Percentiles rank a stretch among this genome's conserved stretches.
Evolutionary conservation across 2,113 vertebrate species (phyloP).

Genomic region (Dicrurus megarhynchus): DNA sequence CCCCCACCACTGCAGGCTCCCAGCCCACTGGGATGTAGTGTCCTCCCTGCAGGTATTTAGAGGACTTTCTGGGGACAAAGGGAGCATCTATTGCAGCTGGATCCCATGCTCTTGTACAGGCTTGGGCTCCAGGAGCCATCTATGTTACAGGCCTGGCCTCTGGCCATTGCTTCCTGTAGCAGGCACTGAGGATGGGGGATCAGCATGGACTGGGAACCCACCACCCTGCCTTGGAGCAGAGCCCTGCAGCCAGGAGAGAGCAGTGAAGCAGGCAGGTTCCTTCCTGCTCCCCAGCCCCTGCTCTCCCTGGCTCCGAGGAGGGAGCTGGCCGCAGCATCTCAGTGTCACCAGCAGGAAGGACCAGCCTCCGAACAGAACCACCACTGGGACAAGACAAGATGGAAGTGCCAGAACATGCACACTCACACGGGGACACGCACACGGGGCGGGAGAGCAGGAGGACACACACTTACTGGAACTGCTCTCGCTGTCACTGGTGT

Average conservation of each 20-base stretch:
- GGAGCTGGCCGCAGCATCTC: slow-evolving; percentile 38
- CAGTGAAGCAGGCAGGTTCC: background rate
- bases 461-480: slow-evolving; percentile 94
- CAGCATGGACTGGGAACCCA: background rate
- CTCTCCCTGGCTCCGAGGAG: background rate
- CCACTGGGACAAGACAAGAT: background rate
- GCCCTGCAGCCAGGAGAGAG: background rate
- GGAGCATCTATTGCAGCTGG: background rate
- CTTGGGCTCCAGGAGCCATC: background rate
- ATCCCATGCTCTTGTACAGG: background rate
- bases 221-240: background rate
- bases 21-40: fast-evolving
- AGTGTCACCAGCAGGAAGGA: slow-evolving; percentile 28
- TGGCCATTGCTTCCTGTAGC: background rate
- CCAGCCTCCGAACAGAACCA: slow-evolving; percentile 30
- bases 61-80: background rate
- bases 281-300: background rate
- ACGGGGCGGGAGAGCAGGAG: background rate
- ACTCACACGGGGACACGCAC: background rate
- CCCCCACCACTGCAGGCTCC: fast-evolving
- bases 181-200: background rate
- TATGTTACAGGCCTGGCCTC: background rate
- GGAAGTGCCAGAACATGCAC: background rate
- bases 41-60: background rate
- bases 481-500: slow-evolving; percentile 99